These are phyloP conservation scores for Apotomis capreana DNA, from an alignment of 2,888 invertebrate genomes.

Conservation along the genomic window DNA sequence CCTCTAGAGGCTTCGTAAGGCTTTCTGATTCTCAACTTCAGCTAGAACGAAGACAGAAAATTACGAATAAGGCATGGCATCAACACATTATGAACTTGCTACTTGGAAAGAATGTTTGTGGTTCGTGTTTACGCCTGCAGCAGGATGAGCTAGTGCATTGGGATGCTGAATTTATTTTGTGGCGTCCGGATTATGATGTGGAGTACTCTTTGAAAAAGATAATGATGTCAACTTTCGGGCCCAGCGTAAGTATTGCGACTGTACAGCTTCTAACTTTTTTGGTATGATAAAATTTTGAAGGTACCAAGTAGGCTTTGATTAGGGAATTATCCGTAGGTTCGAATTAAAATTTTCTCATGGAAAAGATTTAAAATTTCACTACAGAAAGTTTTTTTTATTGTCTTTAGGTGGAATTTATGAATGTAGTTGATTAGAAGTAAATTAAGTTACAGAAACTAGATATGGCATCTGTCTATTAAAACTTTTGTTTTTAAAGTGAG, in stretches of 20 bases:
- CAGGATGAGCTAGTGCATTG: slow-evolving; percentile 24
- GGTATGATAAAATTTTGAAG: no score
- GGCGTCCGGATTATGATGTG: background rate
- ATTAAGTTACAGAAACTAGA: no score
- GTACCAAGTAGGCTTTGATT: no score
- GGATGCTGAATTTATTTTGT: slow-evolving; percentile 25
- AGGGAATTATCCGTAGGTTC: no score
- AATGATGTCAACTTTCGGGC: slow-evolving; percentile 30
- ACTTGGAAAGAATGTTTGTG: slow-evolving; percentile 30
- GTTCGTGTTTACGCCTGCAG: slow-evolving; percentile 23
- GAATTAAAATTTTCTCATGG: no score
- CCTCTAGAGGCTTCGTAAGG: slow-evolving; percentile 1
- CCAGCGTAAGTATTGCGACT: slow-evolving; percentile 25
- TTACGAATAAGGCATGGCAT: slow-evolving; percentile 27
- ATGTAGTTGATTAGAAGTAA: no score
- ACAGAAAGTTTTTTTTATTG: no score
- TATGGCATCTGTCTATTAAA: no score
- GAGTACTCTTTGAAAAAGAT: slow-evolving; percentile 30
- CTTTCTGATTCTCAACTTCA: background rate
- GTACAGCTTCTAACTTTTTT: no score
- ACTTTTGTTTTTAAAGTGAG: no score
- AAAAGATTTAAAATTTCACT: no score
- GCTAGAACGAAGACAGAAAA: slow-evolving; percentile 4
- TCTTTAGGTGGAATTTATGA: no score
- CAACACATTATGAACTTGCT: slow-evolving; percentile 33